Base-by-base conservation (phyloP, 2,113 vertebrate species). In the Datnioides undecimradiatus region DNA sequence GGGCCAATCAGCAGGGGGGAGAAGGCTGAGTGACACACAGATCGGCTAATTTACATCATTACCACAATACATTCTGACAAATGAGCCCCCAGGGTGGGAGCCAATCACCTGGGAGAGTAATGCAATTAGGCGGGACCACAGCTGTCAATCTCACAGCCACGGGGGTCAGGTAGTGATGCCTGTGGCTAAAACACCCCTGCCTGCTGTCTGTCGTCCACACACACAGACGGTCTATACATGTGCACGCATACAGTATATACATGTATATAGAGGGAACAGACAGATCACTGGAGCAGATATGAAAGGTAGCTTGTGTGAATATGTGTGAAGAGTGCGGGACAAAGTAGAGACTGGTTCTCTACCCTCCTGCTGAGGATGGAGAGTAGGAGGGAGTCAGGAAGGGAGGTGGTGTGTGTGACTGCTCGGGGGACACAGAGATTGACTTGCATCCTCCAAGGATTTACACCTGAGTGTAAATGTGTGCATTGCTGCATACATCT, bases 41-140 rank as follows among this genome's bases (percentile, higher is more conserved):
- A 93, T 92, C 89, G 73, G 87, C 90, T 93, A 91, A 91, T 93
- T 93, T 92, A 92, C 92, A 94, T 94, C 94, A 93, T 94, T 94
- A 95, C 93, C 91, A 88, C 88, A 90, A 93, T 93, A 89, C 92
- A 91, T 89, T 89, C 85, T 77, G 90, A 95, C 94, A 95, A 94
- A 94, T 92, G 93, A 94, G 92, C 86, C 95, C 89, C 93, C 84
- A 75, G 94, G 94, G 93, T 83, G 80, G n/a, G 82, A 84, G 91
- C 90, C 90, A 92, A 94, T 93, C 91, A 91, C 89, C 89, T 89
- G 92, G 93, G 93, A 94, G 88, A 86, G 91, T 95, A 95, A 95
- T 95, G 93, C 93, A 95, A 95, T 95, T 95, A 94, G 92, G 91
- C 68, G 86, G 90, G 88, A 93, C 93, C 92, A 88, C 75, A 92